Evolutionary conservation across 2,888 invertebrate species (phyloP).

Genomic region (Pterostichus niger): DNA sequence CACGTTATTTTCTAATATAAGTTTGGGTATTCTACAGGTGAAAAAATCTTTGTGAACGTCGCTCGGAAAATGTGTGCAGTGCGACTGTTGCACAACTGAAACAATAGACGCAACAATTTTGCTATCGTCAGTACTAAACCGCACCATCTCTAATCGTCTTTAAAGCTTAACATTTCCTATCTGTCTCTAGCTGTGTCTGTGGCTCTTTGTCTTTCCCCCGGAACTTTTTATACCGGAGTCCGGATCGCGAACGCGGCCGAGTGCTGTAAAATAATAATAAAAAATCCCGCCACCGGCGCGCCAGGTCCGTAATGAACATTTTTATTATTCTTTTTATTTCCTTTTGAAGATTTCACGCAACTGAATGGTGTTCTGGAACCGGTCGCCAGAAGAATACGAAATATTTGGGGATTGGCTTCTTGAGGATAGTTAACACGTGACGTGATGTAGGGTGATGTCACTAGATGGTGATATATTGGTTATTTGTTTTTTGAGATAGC

Average conservation of each 20-base stretch:
- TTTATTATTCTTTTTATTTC: slow-evolving; percentile 64
- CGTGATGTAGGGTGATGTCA: slow-evolving; percentile 13
- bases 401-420: slow-evolving; percentile 14
- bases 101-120: slow-evolving; percentile 31
- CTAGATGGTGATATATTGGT: slow-evolving; percentile 1
- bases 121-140: background rate
- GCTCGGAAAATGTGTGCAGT: too few relatives aligned
- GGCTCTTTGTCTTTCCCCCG: background rate
- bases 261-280: slow-evolving; percentile 64
- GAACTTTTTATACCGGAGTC: slow-evolving; percentile 10
- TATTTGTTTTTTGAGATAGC: background rate
- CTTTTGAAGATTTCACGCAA: slow-evolving; percentile 51
- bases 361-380: slow-evolving; percentile 11
- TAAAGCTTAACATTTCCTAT: slow-evolving; percentile 54
- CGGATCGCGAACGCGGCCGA: slow-evolving; percentile 25
- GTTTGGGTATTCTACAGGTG: too few relatives aligned
- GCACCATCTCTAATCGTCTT: slow-evolving; percentile 58
- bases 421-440: slow-evolving; percentile 10
- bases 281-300: slow-evolving; percentile 52
- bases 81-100: background rate
- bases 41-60: too few relatives aligned
- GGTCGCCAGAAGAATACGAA: slow-evolving; percentile 34
- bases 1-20: too few relatives aligned
- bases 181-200: slow-evolving; percentile 23
- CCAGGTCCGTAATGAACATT: slow-evolving; percentile 61